A percentile compares a stretch with the other conserved stretches of the same genome.
These are phyloP conservation scores for Ursus arctos DNA, from an alignment of 2,113 vertebrate genomes.

Conservation along the genomic window DNA sequence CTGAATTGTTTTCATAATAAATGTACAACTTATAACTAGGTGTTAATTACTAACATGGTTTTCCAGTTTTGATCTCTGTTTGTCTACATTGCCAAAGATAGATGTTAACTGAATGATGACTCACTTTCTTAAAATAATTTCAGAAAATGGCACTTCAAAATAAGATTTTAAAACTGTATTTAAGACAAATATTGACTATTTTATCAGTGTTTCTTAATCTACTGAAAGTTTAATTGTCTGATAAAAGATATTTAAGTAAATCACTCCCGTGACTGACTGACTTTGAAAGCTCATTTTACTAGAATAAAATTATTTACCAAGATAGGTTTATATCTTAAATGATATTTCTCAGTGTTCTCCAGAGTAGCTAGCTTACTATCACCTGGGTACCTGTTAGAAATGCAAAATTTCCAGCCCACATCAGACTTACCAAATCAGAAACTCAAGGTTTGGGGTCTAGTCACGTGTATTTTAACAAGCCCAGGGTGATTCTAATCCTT, in stretches of 20 bases:
- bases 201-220: constrained; percentile 5
- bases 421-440: not conserved
- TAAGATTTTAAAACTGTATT: constrained; percentile 54
- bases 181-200: constrained; percentile 32
- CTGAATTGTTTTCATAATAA: constrained; percentile 52
- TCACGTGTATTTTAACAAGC: not conserved
- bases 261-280: not conserved
- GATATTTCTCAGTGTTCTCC: not conserved
- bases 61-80: constrained; percentile 52
- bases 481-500: not conserved
- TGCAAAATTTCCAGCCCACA: not conserved
- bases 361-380: not conserved
- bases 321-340: not conserved
- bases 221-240: constrained; percentile 32
- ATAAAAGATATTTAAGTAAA: constrained; percentile 52
- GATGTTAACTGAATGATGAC: constrained; percentile 10
- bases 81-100: constrained; percentile 39
- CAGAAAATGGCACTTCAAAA: constrained; percentile 43
- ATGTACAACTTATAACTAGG: constrained; percentile 54
- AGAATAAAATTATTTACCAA: constrained; percentile 49
- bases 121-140: constrained; percentile 52
- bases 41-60: constrained; percentile 31
- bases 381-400: not conserved
- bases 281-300: constrained; percentile 45
- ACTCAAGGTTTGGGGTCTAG: not conserved